These are phyloP conservation scores for Odobenus rosmarus DNA, from an alignment of 2,113 vertebrate genomes.

Conservation along the genomic window DNA sequence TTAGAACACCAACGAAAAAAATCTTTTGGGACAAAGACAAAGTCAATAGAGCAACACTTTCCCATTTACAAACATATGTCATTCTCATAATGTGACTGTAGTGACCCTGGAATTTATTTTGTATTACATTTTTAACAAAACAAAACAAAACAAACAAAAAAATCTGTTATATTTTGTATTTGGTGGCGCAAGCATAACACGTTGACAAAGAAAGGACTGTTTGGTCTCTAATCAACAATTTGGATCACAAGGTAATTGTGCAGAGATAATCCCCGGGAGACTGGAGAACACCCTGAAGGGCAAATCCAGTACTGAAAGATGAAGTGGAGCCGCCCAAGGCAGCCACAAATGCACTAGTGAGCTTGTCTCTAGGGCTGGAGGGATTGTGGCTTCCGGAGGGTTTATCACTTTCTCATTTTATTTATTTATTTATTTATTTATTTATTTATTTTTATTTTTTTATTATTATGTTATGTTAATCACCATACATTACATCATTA, in stretches of 20 bases:
- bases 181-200: background rate
- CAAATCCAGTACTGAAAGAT: background rate
- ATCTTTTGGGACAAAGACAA: background rate
- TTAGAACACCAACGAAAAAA: background rate
- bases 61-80: background rate
- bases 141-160: background rate
- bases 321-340: background rate
- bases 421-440: too few species aligned
- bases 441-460: too few species aligned
- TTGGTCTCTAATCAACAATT: slow-evolving; percentile 28
- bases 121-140: background rate
- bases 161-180: background rate
- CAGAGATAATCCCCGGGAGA: background rate
- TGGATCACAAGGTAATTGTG: slow-evolving; percentile 49
- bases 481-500: too few species aligned
- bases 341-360: background rate
- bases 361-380: background rate
- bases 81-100: background rate
- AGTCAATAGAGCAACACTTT: background rate
- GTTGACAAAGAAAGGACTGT: slow-evolving; percentile 29
- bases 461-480: too few species aligned
- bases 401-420: background rate
- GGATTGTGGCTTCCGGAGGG: background rate
- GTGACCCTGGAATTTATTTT: background rate
- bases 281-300: background rate